Evolutionary conservation across 2,888 invertebrate genomes (phyloP).

Genomic region (Lutraria lutraria): DNA sequence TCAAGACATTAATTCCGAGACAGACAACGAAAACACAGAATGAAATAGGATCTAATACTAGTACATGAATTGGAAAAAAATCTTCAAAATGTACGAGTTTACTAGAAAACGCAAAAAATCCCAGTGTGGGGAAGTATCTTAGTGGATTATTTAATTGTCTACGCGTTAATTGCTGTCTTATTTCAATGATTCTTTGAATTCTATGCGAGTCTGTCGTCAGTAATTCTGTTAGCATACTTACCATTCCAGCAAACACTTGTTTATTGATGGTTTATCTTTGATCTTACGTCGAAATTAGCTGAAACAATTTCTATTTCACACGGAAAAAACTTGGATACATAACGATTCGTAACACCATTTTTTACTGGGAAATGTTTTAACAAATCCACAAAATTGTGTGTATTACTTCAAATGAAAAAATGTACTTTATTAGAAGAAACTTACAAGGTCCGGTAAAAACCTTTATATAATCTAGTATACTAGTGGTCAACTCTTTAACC

Average conservation of each 20-base stretch:
- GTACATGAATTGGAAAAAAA: not conserved
- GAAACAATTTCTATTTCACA: not conserved
- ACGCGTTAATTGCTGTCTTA: not conserved
- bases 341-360: not conserved
- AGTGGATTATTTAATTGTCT: not conserved
- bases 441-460: too few species aligned
- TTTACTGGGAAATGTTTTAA: not conserved
- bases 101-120: not conserved
- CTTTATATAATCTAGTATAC: too few species aligned
- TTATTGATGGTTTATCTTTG: not conserved
- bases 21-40: too few species aligned
- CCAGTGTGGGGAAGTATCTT: not conserved
- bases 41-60: too few species aligned
- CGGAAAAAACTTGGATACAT: not conserved
- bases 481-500: too few species aligned
- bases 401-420: not conserved
- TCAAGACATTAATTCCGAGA: too few species aligned
- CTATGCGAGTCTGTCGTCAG: not conserved
- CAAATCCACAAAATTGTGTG: not conserved
- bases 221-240: constrained; percentile 7
- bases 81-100: not conserved
- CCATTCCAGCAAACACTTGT: constrained; percentile 1
- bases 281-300: not conserved
- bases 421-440: too few species aligned
- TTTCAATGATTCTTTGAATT: not conserved